These are phyloP conservation scores for Megalurothrips usitatus DNA, from an alignment of 2,888 invertebrate species.

Conservation along the genomic window DNA sequence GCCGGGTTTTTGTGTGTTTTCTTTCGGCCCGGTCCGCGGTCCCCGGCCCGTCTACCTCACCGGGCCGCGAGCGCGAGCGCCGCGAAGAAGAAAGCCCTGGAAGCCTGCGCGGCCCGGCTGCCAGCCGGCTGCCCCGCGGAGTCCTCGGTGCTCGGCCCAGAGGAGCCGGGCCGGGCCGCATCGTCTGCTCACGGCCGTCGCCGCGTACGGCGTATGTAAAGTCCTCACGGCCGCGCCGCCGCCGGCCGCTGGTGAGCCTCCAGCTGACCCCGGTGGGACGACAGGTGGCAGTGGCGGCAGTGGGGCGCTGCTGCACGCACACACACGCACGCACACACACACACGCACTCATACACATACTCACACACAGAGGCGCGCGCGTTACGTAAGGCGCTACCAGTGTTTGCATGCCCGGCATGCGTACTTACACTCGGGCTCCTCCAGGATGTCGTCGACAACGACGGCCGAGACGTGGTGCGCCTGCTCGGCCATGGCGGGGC, in stretches of 20 bases:
- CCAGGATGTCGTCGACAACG: neutral
- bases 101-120: no score
- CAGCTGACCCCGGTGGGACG: neutral
- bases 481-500: neutral
- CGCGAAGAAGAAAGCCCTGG: neutral
- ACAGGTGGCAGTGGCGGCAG: neutral
- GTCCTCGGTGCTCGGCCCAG: neutral
- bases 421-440: conserved; percentile 16
- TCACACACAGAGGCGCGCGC: neutral
- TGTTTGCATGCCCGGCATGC: neutral
- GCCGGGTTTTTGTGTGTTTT: neutral
- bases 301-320: neutral
- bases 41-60: neutral
- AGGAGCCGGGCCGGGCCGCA: neutral
- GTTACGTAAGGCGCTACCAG: neutral
- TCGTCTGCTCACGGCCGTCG: neutral
- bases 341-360: neutral
- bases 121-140: neutral
- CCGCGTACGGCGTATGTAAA: no score
- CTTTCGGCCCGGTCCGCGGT: neutral
- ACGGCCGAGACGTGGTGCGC: neutral
- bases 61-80: neutral
- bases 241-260: neutral
- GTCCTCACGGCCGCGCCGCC: neutral
- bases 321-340: neutral